Conservation (phyloP, 2,797 vertebrate genomes). For the Cygnus olor region DNA sequence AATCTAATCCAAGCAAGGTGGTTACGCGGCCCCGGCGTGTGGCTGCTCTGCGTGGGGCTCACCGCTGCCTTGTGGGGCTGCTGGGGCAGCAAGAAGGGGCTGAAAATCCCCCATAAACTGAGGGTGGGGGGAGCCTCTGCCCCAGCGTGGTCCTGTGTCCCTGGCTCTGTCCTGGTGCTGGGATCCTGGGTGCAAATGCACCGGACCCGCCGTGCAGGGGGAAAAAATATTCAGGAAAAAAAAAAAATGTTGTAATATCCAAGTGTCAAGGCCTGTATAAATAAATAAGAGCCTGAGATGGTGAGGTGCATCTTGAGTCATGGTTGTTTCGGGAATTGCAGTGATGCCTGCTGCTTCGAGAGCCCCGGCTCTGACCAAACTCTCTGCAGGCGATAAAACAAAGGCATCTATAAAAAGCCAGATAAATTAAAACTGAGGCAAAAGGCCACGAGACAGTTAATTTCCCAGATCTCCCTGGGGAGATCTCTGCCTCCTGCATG, state of each 20-base stretch:
- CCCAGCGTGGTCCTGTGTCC: accelerated
- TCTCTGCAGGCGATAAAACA: constrained; percentile 31
- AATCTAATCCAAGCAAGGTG: constrained; percentile 6
- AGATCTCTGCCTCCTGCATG: not conserved
- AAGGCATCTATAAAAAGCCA: not conserved
- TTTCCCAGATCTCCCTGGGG: not conserved
- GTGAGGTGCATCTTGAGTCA: constrained; percentile 6
- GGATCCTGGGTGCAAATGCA: not conserved
- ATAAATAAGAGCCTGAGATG: not conserved
- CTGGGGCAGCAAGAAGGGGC: not conserved
- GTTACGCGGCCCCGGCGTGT: not conserved
- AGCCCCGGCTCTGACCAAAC: not conserved
- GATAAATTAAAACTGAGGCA: constrained; percentile 32
- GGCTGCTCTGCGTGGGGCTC: not conserved
- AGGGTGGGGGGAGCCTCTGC: not conserved
- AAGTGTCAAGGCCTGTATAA: not conserved
- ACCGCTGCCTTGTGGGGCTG: not conserved
- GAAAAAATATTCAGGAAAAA: not conserved
- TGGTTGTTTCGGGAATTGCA: constrained; percentile 36
- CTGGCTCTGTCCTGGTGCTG: accelerated
- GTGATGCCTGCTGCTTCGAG: not conserved
- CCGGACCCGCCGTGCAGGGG: not conserved
- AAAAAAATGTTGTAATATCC: not conserved
- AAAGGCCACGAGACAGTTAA: not conserved
- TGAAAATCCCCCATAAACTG: not conserved